Percentiles rank a stretch among this genome's conserved stretches.
These are phyloP conservation scores for Chelidonichthys spinosus DNA, from an alignment of 2,797 vertebrate species.

Conservation along the genomic window DNA sequence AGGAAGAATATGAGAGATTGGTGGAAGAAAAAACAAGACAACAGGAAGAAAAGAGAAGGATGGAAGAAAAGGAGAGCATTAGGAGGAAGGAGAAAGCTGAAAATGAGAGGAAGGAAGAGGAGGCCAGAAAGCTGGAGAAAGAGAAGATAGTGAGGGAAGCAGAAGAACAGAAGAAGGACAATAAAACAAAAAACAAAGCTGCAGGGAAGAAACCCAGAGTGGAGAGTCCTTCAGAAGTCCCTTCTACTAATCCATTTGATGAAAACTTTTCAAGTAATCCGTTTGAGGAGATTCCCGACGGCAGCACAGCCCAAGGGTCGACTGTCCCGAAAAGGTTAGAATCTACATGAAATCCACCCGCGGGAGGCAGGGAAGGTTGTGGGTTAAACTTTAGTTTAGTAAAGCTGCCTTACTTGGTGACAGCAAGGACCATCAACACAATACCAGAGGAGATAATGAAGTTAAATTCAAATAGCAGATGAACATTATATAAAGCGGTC, in stretches of 20 bases:
- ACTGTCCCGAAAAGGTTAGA: slow-evolving; percentile 89
- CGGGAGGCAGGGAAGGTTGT: background rate
- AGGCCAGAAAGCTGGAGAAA: slow-evolving; percentile 15
- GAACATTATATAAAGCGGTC: background rate
- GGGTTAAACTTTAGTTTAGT: background rate
- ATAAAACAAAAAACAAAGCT: slow-evolving; percentile 7
- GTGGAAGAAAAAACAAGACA: slow-evolving; percentile 16
- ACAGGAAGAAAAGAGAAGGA: slow-evolving; percentile 8
- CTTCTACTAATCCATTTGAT: slow-evolving; percentile 67
- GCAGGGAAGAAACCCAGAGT: slow-evolving; percentile 9
- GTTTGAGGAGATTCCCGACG: slow-evolving; percentile 44
- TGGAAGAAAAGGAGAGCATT: slow-evolving; percentile 10
- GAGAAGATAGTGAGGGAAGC: background rate
- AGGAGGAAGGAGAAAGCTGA: background rate
- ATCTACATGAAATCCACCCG: background rate
- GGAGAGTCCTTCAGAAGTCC: background rate
- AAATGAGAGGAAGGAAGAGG: background rate
- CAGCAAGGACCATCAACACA: background rate
- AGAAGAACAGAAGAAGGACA: slow-evolving; percentile 14
- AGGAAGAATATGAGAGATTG: slow-evolving; percentile 16
- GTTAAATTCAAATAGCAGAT: slow-evolving; percentile 29
- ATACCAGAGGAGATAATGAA: background rate
- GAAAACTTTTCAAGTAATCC: slow-evolving; percentile 50
- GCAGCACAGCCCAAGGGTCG: slow-evolving; percentile 74
- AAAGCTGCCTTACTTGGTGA: background rate